These are phyloP conservation scores for Ciona savignyi DNA, from an alignment of 23 tunicate genomes.

Conservation along the genomic window DNA sequence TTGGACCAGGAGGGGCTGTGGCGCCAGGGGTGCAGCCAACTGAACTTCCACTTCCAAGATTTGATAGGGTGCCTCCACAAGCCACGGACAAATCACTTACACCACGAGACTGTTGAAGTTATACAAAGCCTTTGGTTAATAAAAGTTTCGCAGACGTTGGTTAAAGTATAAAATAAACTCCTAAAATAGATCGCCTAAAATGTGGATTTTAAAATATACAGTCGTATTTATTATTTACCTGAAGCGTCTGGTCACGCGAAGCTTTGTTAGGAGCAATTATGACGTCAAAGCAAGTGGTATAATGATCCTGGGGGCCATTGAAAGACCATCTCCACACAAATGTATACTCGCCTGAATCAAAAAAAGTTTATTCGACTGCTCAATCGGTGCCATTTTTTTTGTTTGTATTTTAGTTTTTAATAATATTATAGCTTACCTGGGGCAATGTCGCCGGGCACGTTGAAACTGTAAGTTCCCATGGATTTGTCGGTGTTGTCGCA, in stretches of 20 bases:
- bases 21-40: slow-evolving; percentile 16
- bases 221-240: slow-evolving; percentile 35
- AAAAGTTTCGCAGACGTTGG: too few relatives aligned
- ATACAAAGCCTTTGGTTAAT: too few relatives aligned
- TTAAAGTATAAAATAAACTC: too few relatives aligned
- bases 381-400: not conserved
- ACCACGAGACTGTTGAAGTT: slow-evolving; percentile 5
- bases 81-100: slow-evolving; percentile 11
- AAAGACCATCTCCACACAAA: slow-evolving; percentile 93
- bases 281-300: slow-evolving; percentile 96
- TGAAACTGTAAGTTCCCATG: slow-evolving; percentile 73
- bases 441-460: slow-evolving; percentile 38
- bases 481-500: slow-evolving; percentile 75
- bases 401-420: not conserved
- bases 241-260: slow-evolving; percentile 25
- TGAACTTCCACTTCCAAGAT: slow-evolving; percentile 1
- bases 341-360: slow-evolving; percentile 59
- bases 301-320: slow-evolving; percentile 48
- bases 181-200: too few relatives aligned
- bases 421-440: slow-evolving; percentile 20
- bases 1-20: slow-evolving; percentile 14
- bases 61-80: slow-evolving; percentile 21
- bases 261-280: slow-evolving; percentile 28
- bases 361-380: slow-evolving; percentile 2
- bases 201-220: too few relatives aligned